Base-by-base conservation (phyloP, 1,140 invertebrate species). In the Drosophila hydei region DNA sequence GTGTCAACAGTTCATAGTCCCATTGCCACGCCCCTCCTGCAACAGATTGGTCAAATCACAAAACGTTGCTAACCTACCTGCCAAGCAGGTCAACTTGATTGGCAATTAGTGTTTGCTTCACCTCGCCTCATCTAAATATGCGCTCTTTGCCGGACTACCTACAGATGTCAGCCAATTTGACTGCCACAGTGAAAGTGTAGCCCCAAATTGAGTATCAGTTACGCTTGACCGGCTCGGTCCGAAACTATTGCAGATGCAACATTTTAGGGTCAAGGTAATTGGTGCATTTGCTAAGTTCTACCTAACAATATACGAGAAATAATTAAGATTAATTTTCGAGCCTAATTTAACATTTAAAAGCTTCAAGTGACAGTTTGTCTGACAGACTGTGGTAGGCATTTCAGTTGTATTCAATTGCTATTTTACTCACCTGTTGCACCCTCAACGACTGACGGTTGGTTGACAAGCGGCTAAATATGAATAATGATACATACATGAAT, bases 1-100 rank as follows among this genome's bases (percentile, higher is more conserved):
- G 70, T 83, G 79, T 81, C 79, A 81, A 83, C 79, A 83, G 58
- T 58, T 75, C 79, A 42, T 64, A 75, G 52, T 62, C 14, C 14
- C 12, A 1, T 27, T 19, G 8, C 19, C 14, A 11, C 30, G 38
- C 12, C 23, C 12, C 7, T 30, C 5, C 55, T 47, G 45, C 25
- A 47, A 27, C 50, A 60, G 42, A 62, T 70, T 73, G 74, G 40
- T 42, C 63, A 59, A 33, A 45, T 68, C 50, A 55, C 25, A 67
- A 55, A 70, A 54, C 69, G 43, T 19, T 59, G 33, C 40, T 36
- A 60, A 64, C 67, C 72, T 61, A 54, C 40, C 54, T 33, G 43
- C 50, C 50, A 62, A 38, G 23, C 51, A 63, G 62, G n/a, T 63
- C 62, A 38, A 25, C 43, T 45, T 47, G 56, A 79, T 79, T 67